These are phyloP conservation scores for Sclerodermus sp. DNA, from an alignment of 2,888 invertebrate genomes.

Conservation along the genomic window DNA sequence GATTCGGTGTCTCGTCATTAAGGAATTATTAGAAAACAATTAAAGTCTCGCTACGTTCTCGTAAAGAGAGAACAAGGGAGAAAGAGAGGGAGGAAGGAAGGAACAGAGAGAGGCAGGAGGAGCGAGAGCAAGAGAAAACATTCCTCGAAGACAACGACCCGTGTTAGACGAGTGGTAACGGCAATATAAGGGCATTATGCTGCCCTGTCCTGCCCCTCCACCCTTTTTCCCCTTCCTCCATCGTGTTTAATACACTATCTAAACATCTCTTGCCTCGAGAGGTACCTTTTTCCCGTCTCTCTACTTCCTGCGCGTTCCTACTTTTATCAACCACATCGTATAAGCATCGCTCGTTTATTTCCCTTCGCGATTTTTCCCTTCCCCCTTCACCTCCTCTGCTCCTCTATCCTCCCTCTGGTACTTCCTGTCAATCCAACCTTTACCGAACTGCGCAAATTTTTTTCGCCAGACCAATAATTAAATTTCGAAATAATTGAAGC, in stretches of 20 bases:
- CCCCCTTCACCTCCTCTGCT: background rate
- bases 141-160: no score
- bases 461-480: background rate
- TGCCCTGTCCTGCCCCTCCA: no score
- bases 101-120: background rate
- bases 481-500: background rate
- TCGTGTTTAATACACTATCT: constrained; percentile 21
- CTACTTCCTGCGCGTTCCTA: background rate
- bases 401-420: background rate
- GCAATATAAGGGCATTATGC: no score
- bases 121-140: background rate
- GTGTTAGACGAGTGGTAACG: no score
- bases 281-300: background rate
- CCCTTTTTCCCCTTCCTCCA: no score
- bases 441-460: background rate
- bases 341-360: no score
- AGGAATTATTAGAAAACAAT: no score
- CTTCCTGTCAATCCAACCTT: background rate
- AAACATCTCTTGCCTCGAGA: constrained; percentile 11
- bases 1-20: no score
- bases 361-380: background rate
- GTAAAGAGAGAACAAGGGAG: background rate
- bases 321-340: no score
- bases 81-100: background rate
- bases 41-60: no score